Percentiles rank a stretch among this genome's conserved stretches.
Evolutionary conservation across 2,888 invertebrate species (phyloP).

Genomic region (Drosophila affinis): DNA sequence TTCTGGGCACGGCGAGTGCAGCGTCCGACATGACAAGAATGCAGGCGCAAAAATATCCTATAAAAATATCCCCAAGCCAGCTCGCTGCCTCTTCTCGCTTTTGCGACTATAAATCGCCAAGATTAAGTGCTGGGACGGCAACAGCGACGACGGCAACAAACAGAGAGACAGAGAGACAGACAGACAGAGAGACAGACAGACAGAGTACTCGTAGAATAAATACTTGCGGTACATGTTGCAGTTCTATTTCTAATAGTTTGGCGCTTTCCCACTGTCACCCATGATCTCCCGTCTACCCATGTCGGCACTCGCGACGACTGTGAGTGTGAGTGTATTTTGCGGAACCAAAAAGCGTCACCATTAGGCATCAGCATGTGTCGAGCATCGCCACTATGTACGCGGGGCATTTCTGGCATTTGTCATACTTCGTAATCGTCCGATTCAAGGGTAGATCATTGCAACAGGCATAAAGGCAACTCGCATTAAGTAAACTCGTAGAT

Average conservation of each 20-base stretch:
- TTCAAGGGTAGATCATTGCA: not conserved
- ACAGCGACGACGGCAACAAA: slow-evolving; percentile 9
- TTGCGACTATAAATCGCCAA: slow-evolving; percentile 68
- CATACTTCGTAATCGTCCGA: not conserved
- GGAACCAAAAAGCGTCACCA: slow-evolving; percentile 66
- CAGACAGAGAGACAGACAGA: not conserved
- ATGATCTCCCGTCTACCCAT: not conserved
- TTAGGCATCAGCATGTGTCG: slow-evolving; percentile 31
- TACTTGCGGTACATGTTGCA: slow-evolving; percentile 42
- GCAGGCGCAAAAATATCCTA: slow-evolving; percentile 49
- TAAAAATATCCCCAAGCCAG: slow-evolving; percentile 20
- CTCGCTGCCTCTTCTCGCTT: not conserved
- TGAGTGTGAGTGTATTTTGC: slow-evolving; percentile 70
- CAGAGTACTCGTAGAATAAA: slow-evolving; percentile 9
- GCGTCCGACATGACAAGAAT: slow-evolving; percentile 61
- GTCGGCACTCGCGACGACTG: slow-evolving; percentile 5
- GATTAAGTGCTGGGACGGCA: slow-evolving; percentile 62
- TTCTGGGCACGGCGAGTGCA: slow-evolving; percentile 31
- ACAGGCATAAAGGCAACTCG: not conserved
- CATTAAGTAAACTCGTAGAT: not conserved
- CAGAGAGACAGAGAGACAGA: not conserved
- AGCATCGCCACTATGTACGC: slow-evolving; percentile 18
- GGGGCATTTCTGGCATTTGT: slow-evolving; percentile 44
- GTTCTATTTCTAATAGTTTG: slow-evolving; percentile 73
- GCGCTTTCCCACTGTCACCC: slow-evolving; percentile 45